Evolutionary conservation across 2,113 vertebrate genomes (phyloP).

Genomic region (Lates calcarifer): DNA sequence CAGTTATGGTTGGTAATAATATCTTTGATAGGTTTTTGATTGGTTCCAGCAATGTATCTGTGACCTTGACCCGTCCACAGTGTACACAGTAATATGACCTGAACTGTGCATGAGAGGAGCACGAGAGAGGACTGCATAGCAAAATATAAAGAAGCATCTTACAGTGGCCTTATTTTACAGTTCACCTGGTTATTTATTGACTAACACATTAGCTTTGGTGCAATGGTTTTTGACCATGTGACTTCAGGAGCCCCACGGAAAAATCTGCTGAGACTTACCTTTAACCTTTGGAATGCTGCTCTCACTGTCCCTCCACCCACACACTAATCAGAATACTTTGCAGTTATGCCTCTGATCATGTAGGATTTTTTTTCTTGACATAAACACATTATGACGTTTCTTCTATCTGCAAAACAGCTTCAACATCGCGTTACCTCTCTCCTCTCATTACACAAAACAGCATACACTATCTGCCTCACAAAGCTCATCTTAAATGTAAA

Average conservation of each 20-base stretch:
- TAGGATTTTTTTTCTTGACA: background rate
- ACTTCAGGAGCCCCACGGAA: conserved; percentile 37
- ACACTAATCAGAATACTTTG: conserved; percentile 24
- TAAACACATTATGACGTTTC: background rate
- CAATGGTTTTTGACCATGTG: conserved; percentile 3
- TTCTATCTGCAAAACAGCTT: background rate
- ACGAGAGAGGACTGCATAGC: background rate
- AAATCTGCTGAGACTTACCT: conserved; percentile 38
- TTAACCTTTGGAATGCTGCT: conserved; percentile 70
- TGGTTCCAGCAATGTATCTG: background rate
- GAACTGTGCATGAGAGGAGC: background rate
- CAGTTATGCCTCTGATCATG: background rate
- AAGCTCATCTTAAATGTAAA: background rate
- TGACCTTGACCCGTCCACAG: conserved; percentile 35
- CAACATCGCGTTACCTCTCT: background rate
- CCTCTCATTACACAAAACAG: background rate
- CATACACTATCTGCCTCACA: background rate
- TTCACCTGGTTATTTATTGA: conserved; percentile 62
- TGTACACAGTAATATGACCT: background rate
- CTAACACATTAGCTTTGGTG: conserved; percentile 37
- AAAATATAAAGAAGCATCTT: background rate
- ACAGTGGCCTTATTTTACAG: conserved; percentile 10
- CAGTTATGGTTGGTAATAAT: conserved; percentile 16
- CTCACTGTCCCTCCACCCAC: conserved; percentile 54
- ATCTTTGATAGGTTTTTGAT: background rate